phyloP scores from a whole-genome alignment of 2,797 vertebrate species.

The Neopelma chrysocephalum region DNA sequence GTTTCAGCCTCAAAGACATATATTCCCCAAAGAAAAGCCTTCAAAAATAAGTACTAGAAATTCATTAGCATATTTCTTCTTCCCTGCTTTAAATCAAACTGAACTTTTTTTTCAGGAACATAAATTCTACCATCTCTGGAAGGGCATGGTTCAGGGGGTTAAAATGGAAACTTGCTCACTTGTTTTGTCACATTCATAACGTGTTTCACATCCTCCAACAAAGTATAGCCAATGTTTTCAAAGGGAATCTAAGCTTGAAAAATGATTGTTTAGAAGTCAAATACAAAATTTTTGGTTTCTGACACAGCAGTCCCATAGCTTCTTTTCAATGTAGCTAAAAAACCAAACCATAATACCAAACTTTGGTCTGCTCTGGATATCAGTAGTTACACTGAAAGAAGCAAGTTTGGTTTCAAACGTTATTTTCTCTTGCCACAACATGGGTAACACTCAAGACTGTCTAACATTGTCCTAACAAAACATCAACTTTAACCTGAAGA shows the following conservation, averaged over 20 bases:
- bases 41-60: background rate
- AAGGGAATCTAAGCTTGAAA: background rate
- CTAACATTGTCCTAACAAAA: background rate
- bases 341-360: background rate
- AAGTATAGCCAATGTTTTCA: background rate
- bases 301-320: background rate
- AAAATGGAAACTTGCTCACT: background rate
- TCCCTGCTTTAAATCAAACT: background rate
- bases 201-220: background rate
- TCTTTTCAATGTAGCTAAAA: background rate
- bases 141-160: background rate
- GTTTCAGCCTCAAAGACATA: background rate
- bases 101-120: background rate
- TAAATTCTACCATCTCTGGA: background rate
- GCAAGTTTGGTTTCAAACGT: background rate
- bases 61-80: background rate
- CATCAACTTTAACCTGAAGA: background rate
- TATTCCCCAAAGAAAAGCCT: background rate
- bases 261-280: background rate
- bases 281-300: background rate
- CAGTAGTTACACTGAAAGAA: background rate
- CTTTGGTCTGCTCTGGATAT: background rate
- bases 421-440: background rate
- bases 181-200: background rate
- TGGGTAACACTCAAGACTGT: background rate